A percentile compares a stretch with the other conserved stretches of the same genome.
These are phyloP conservation scores for Oriolus oriolus DNA, from an alignment of 2,113 vertebrate species.

Conservation along the genomic window DNA sequence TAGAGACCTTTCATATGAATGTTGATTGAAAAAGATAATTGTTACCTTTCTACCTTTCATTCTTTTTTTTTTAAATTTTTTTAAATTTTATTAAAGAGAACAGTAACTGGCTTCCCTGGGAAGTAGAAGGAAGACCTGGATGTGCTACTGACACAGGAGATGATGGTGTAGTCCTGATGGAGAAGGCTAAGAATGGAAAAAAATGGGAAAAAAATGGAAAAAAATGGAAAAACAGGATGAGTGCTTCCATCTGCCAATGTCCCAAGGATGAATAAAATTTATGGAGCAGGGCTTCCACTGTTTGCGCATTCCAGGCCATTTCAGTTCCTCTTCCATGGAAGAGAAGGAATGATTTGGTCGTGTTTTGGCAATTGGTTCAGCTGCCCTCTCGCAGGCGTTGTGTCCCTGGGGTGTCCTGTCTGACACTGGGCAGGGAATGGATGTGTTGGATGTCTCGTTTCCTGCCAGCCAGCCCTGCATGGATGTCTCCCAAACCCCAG, in stretches of 20 bases:
- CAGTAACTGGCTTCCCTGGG: not conserved
- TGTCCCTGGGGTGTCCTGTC: not conserved
- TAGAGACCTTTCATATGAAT: conserved; percentile 24
- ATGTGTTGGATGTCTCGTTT: not conserved
- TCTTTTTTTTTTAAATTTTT: not conserved
- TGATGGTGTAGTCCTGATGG: not conserved
- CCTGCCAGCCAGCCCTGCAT: not conserved
- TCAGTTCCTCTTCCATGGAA: not conserved
- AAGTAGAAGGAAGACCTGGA: not conserved
- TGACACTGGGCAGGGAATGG: not conserved
- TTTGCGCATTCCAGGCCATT: not conserved
- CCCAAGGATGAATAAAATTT: not conserved
- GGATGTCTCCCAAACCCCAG: not conserved
- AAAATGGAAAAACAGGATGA: not conserved
- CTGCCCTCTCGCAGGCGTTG: accelerated
- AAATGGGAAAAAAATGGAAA: not conserved
- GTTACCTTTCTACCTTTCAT: conserved; percentile 9
- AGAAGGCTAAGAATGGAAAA: not conserved
- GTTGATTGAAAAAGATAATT: conserved; percentile 39
- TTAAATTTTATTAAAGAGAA: not conserved
- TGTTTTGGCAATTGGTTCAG: not conserved
- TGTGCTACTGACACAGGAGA: not conserved
- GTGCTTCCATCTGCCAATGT: not conserved
- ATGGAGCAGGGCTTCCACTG: not conserved
- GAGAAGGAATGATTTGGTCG: not conserved